Percentiles rank a stretch among this genome's conserved stretches.
These are phyloP conservation scores for Sminthurinus signatus DNA, from an alignment of 1,140 invertebrate species.

Conservation along the genomic window DNA sequence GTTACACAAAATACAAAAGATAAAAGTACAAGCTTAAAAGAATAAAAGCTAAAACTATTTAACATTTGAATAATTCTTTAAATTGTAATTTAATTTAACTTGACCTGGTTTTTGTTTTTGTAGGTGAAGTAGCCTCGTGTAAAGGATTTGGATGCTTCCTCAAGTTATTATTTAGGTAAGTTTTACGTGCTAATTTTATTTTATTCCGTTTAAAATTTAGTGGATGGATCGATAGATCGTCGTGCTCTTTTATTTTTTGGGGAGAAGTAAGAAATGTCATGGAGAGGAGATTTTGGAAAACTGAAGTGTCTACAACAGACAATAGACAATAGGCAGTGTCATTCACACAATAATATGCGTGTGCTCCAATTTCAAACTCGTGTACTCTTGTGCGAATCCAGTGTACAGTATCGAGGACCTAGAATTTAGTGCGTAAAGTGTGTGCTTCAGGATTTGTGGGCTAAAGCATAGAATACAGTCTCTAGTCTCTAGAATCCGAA, in stretches of 20 bases:
- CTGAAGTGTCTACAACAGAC: too few species aligned
- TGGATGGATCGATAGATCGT: too few species aligned
- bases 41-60: not conserved
- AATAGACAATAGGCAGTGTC: too few species aligned
- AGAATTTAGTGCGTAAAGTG: too few species aligned
- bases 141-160: constrained; percentile 75
- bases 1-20: not conserved
- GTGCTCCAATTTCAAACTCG: too few species aligned
- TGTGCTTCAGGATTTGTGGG: too few species aligned
- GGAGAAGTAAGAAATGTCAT: not conserved
- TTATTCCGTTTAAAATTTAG: not conserved
- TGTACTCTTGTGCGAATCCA: too few species aligned
- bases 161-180: constrained; percentile 70
- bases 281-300: too few species aligned
- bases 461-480: too few species aligned
- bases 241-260: not conserved
- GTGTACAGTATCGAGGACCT: too few species aligned
- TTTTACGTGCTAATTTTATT: constrained; percentile 2
- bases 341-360: too few species aligned
- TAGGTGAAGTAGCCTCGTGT: constrained; percentile 79
- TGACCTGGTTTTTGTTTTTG: not conserved
- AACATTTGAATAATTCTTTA: not conserved
- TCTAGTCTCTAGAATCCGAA: too few species aligned
- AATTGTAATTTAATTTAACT: not conserved
- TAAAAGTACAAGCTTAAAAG: not conserved